Percentiles rank a stretch among this genome's conserved stretches.
Evolutionary conservation across 2,797 vertebrate genomes (phyloP).

Genomic region (Schizopygopsis malacanthus): DNA sequence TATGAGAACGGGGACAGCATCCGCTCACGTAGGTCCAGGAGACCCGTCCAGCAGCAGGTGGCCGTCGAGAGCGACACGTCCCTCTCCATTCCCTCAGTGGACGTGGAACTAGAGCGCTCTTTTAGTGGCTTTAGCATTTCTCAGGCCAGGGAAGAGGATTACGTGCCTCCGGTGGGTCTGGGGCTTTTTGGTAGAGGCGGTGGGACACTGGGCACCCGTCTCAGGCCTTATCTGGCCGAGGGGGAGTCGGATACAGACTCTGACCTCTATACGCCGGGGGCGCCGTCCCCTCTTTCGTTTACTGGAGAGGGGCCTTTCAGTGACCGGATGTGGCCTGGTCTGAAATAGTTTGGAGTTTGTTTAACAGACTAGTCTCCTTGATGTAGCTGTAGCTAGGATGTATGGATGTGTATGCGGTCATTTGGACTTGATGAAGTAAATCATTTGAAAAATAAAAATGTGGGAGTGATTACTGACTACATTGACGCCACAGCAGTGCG

Average conservation of each 20-base stretch:
- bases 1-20: slow-evolving; percentile 79
- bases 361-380: background rate
- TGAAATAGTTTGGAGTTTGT: slow-evolving; percentile 72
- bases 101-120: slow-evolving; percentile 97
- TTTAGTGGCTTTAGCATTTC: slow-evolving; percentile 99
- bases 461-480: background rate
- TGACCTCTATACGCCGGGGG: slow-evolving; percentile 84
- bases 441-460: background rate
- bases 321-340: slow-evolving; percentile 87
- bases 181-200: slow-evolving; percentile 68
- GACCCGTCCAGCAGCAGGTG: slow-evolving; percentile 62
- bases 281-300: slow-evolving; percentile 90
- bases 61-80: slow-evolving; percentile 94
- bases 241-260: slow-evolving; percentile 98
- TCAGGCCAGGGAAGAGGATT: slow-evolving; percentile 90
- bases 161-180: slow-evolving; percentile 61
- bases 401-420: slow-evolving; percentile 1
- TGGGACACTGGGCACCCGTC: slow-evolving; percentile 80
- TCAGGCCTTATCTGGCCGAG: slow-evolving; percentile 94
- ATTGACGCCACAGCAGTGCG: background rate
- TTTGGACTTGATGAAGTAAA: slow-evolving; percentile 1
- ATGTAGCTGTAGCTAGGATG: background rate
- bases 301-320: slow-evolving; percentile 85
- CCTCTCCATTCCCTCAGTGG: slow-evolving; percentile 96
- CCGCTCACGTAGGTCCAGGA: slow-evolving; percentile 77